Evolutionary conservation across 2,888 invertebrate genomes (phyloP).

Genomic region (Hypercompe scribonia): DNA sequence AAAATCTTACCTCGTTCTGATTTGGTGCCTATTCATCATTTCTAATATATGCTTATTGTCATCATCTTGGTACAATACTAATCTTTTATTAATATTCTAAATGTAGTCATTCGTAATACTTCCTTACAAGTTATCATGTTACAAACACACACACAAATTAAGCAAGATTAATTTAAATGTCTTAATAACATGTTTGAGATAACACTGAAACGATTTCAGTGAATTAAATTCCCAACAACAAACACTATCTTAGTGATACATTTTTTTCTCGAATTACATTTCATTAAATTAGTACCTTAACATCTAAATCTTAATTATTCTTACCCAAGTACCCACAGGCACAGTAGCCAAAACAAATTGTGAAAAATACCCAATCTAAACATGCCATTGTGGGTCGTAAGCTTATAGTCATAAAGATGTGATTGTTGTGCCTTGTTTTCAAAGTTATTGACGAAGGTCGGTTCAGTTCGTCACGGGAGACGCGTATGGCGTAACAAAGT

Average conservation of each 20-base stretch:
- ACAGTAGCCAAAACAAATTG: conserved; percentile 28
- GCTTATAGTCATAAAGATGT: not conserved
- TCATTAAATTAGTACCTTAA: conserved; percentile 41
- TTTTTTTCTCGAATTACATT: conserved; percentile 14
- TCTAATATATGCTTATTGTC: not conserved
- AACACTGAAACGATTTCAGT: not conserved
- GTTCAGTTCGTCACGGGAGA: conserved; percentile 68
- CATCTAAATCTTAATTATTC: conserved; percentile 49
- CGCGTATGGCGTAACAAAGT: conserved; percentile 67
- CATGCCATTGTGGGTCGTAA: conserved; percentile 30
- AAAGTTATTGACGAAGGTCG: conserved; percentile 41
- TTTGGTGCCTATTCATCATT: not conserved
- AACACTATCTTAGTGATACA: conserved; percentile 3
- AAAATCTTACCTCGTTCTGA: not conserved
- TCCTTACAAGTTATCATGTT: not conserved
- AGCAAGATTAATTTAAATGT: not conserved
- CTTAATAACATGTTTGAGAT: not conserved
- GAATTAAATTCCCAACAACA: conserved; percentile 11
- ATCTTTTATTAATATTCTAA: not conserved
- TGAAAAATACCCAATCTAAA: not conserved
- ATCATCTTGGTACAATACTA: not conserved
- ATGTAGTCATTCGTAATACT: not conserved
- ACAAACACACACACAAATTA: not conserved
- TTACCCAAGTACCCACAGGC: conserved; percentile 39
- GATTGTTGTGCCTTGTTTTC: conserved; percentile 24